These are phyloP conservation scores for Callinectes sapidus DNA, from an alignment of 2,888 invertebrate genomes.

Conservation along the genomic window DNA sequence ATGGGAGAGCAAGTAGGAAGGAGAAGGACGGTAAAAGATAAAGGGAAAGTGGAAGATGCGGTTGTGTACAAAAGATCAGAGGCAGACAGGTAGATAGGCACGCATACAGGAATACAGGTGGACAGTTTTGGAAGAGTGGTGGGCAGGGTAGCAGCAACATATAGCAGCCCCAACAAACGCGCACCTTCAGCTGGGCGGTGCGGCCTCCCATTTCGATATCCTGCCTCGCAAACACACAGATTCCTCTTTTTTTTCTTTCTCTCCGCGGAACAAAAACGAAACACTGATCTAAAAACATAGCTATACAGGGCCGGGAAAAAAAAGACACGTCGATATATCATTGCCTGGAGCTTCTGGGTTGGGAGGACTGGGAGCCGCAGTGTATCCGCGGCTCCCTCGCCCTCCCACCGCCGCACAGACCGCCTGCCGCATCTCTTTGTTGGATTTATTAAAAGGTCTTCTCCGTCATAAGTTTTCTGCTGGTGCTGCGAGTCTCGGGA, in stretches of 20 bases:
- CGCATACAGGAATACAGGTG: not conserved
- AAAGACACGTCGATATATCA: slow-evolving; percentile 22
- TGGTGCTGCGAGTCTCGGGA: not conserved
- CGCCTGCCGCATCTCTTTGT: not conserved
- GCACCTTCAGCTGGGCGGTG: not conserved
- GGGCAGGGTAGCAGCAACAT: not conserved
- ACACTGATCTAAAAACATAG: slow-evolving; percentile 30
- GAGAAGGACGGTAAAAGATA: not conserved
- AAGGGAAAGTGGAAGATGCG: not conserved
- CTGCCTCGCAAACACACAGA: slow-evolving; percentile 3
- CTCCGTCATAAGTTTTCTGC: not conserved
- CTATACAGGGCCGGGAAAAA: not conserved
- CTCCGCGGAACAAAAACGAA: not conserved
- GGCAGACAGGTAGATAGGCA: not conserved
- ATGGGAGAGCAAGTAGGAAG: not conserved
- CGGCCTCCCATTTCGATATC: slow-evolving; percentile 15
- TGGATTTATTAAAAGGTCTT: slow-evolving; percentile 17
- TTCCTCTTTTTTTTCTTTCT: slow-evolving; percentile 5
- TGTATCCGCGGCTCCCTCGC: not conserved
- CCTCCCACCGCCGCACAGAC: not conserved
- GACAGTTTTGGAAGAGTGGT: not conserved
- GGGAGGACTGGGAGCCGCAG: not conserved
- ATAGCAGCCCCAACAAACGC: not conserved
- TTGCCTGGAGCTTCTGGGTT: slow-evolving; percentile 2
- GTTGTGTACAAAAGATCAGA: not conserved